phyloP scores from a whole-genome alignment of 2,888 invertebrate genomes.

The Caenorhabditis japonica region DNA sequence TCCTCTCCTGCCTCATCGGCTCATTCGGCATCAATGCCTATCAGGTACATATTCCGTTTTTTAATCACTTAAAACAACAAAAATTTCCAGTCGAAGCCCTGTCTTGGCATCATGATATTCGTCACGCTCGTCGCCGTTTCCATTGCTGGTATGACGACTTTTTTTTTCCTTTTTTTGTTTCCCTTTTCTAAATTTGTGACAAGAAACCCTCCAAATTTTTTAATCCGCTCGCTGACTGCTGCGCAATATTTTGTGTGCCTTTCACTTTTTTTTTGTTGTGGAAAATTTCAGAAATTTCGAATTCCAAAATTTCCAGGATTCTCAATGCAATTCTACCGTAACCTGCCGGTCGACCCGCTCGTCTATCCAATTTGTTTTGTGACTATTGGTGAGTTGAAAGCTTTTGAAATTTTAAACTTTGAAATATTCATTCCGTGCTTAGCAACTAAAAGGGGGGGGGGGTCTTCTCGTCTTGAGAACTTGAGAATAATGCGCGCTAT shows the following conservation, averaged over 20 bases:
- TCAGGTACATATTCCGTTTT: slow-evolving; percentile 50
- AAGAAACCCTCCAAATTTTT: slow-evolving; percentile 35
- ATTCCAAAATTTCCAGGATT: slow-evolving; percentile 51
- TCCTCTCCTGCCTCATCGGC: slow-evolving; percentile 58
- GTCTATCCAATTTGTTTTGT: slow-evolving; percentile 52
- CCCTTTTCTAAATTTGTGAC: background rate
- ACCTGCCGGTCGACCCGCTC: slow-evolving; percentile 49
- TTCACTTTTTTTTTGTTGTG: too few relatives aligned
- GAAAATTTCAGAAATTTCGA: too few relatives aligned
- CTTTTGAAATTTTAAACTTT: slow-evolving; percentile 1
- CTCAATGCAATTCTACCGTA: slow-evolving; percentile 53
- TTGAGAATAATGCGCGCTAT: slow-evolving; percentile 10
- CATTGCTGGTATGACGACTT: slow-evolving; percentile 42
- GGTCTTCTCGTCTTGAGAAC: background rate
- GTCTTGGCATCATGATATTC: slow-evolving; percentile 53
- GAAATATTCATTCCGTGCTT: slow-evolving; percentile 23
- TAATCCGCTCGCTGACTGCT: too few relatives aligned
- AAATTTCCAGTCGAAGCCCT: slow-evolving; percentile 56
- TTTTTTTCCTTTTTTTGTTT: too few relatives aligned
- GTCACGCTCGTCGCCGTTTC: slow-evolving; percentile 40
- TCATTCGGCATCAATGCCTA: slow-evolving; percentile 65
- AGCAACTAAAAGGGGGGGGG: slow-evolving; percentile 2
- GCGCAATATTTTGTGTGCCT: too few relatives aligned
- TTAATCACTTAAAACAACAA: background rate
- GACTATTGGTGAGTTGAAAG: slow-evolving; percentile 36